Percentiles rank a stretch among this genome's conserved stretches.
phyloP scores from a whole-genome alignment of 2,113 vertebrate genomes.

The Scatophagus argus region DNA sequence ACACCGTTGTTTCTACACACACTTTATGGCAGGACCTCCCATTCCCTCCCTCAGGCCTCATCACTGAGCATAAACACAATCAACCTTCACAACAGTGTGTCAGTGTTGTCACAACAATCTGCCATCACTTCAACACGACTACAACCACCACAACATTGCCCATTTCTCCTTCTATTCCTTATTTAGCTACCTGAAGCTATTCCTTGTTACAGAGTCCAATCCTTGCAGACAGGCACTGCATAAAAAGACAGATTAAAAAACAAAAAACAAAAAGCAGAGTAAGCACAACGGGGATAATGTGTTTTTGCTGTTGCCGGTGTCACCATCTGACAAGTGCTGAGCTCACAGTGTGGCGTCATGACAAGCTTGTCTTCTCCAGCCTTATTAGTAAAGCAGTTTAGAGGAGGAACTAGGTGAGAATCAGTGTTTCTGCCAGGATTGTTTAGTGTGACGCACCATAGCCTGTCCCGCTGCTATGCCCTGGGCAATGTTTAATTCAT shows the following conservation, averaged over 20 bases:
- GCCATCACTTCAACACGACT: slow-evolving; percentile 21
- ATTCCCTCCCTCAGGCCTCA: slow-evolving; percentile 6
- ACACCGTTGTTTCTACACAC: not conserved
- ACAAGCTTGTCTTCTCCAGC: slow-evolving; percentile 46
- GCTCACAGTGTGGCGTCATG: slow-evolving; percentile 51
- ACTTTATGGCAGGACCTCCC: not conserved
- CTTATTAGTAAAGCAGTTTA: slow-evolving; percentile 57
- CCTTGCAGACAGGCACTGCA: slow-evolving; percentile 33
- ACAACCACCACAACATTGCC: slow-evolving; percentile 36
- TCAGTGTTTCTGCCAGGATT: slow-evolving; percentile 78
- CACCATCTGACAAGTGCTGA: slow-evolving; percentile 49
- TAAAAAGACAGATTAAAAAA: slow-evolving; percentile 33
- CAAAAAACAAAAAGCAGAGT: slow-evolving; percentile 40
- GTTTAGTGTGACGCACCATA: slow-evolving; percentile 68
- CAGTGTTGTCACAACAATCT: slow-evolving; percentile 29
- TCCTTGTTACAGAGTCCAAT: slow-evolving; percentile 36
- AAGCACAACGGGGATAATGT: slow-evolving; percentile 62
- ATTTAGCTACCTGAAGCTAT: slow-evolving; percentile 13
- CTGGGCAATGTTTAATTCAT: slow-evolving; percentile 75
- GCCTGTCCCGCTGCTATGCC: slow-evolving; percentile 44
- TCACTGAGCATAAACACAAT: slow-evolving; percentile 37
- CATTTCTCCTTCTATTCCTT: not conserved
- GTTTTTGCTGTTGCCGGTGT: slow-evolving; percentile 68
- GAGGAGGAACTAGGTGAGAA: slow-evolving; percentile 67
- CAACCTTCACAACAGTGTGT: slow-evolving; percentile 28